Evolutionary conservation across 2,113 vertebrate genomes (phyloP).

Genomic region (Thomomys bottae): DNA sequence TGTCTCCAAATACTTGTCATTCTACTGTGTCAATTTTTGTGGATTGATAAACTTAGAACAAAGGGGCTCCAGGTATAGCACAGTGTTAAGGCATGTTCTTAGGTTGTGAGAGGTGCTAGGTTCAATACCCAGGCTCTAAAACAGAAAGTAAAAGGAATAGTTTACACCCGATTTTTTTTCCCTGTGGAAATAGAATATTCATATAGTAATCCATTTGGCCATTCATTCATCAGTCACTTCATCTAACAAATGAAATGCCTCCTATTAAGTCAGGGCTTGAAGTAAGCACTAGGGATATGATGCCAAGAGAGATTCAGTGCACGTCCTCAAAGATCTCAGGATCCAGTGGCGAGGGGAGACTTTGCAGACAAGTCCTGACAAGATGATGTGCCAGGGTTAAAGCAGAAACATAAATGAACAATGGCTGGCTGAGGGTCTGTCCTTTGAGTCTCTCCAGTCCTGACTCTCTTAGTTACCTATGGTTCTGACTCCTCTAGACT

Average conservation of each 20-base stretch:
- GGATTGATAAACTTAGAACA: not conserved
- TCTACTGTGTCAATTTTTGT: not conserved
- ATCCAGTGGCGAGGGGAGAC: not conserved
- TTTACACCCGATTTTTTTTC: slow-evolving; percentile 23
- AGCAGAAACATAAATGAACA: no score
- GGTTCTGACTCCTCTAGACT: not conserved
- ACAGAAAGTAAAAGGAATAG: not conserved
- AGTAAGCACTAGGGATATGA: not conserved
- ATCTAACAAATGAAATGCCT: not conserved
- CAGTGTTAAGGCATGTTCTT: not conserved
- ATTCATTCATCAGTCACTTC: not conserved
- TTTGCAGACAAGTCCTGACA: not conserved
- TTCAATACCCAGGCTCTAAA: not conserved
- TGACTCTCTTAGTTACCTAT: not conserved
- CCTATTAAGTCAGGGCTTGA: not conserved
- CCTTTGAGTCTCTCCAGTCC: no score
- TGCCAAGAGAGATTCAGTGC: not conserved
- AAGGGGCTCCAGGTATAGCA: not conserved
- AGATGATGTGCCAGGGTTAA: not conserved
- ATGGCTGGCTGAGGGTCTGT: not conserved
- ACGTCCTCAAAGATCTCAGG: not conserved
- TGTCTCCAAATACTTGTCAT: not conserved
- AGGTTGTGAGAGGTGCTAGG: not conserved
- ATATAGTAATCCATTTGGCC: not conserved
- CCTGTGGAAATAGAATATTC: not conserved